A percentile compares a stretch with the other conserved stretches of the same genome.
Conservation (phyloP, 2,113 vertebrate species). For the Cromileptes altivelis region DNA sequence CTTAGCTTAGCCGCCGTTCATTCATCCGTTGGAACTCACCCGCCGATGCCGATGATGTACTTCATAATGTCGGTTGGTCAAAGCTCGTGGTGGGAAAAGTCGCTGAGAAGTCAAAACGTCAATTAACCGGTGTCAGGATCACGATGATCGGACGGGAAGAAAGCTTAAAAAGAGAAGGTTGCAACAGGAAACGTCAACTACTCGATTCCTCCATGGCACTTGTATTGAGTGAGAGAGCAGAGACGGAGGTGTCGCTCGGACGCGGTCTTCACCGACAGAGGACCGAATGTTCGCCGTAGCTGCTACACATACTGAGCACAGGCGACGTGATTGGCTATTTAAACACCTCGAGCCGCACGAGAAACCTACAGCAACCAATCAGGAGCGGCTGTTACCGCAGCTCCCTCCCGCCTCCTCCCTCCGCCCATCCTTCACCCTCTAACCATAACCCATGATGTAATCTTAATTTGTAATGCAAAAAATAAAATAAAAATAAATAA, state of each 20-base stretch:
- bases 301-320: constrained; percentile 47
- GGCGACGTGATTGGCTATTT: constrained; percentile 84
- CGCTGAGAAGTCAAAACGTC: constrained; percentile 50
- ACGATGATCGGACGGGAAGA: constrained; percentile 79
- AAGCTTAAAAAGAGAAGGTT: constrained; percentile 84
- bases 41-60: constrained; percentile 93
- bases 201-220: constrained; percentile 82
- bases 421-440: background rate
- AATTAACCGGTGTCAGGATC: constrained; percentile 44
- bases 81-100: background rate
- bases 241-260: constrained; percentile 63
- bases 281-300: background rate
- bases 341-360: constrained; percentile 48
- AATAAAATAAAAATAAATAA: no score
- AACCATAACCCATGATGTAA: constrained; percentile 1
- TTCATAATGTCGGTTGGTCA: constrained; percentile 84
- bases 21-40: constrained; percentile 85
- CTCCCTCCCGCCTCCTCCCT: background rate
- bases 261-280: constrained; percentile 80
- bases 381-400: constrained; percentile 7
- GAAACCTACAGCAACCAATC: constrained; percentile 61
- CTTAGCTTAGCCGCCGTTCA: constrained; percentile 38
- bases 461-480: background rate
- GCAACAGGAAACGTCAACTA: constrained; percentile 86
- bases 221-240: constrained; percentile 58